A percentile compares a stretch with the other conserved stretches of the same genome.
These are phyloP conservation scores for Dasypus novemcinctus DNA, from an alignment of 2,113 vertebrate genomes.

Conservation along the genomic window DNA sequence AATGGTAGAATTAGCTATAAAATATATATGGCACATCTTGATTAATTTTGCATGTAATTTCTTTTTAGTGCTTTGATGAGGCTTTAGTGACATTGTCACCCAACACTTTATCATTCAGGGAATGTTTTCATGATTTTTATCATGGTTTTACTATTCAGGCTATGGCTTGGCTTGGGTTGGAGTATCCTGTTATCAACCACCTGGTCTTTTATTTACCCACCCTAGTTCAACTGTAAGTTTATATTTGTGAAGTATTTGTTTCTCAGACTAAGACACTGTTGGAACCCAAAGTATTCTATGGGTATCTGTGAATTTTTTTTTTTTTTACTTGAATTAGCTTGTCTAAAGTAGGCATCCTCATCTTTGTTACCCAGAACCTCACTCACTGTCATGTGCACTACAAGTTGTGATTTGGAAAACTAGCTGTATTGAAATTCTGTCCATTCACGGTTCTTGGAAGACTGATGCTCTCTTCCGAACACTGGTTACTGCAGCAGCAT, in stretches of 20 bases:
- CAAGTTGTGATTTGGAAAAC: constrained; percentile 75
- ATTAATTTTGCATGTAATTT: constrained; percentile 83
- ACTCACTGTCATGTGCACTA: constrained; percentile 78
- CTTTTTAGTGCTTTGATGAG: constrained; percentile 75
- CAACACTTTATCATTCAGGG: constrained; percentile 83
- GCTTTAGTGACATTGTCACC: constrained; percentile 75
- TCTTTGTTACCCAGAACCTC: constrained; percentile 73
- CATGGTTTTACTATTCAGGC: constrained; percentile 71
- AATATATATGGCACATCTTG: constrained; percentile 78
- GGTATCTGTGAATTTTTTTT: constrained; percentile 83
- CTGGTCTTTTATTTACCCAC: constrained; percentile 70
- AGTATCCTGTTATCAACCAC: constrained; percentile 67
- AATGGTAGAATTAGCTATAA: constrained; percentile 76
- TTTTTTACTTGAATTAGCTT: constrained; percentile 85
- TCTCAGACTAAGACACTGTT: constrained; percentile 83
- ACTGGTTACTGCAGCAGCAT: constrained; percentile 75
- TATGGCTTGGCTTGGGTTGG: constrained; percentile 62
- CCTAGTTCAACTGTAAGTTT: constrained; percentile 63
- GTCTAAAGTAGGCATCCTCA: constrained; percentile 71
- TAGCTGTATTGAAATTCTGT: constrained; percentile 66
- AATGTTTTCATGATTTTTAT: constrained; percentile 74
- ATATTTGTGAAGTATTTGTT: constrained; percentile 77
- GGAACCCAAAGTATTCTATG: constrained; percentile 76
- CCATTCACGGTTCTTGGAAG: background rate
- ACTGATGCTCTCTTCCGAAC: constrained; percentile 61